These are phyloP conservation scores for Myathropa florea DNA, from an alignment of 2,888 invertebrate species.

Conservation along the genomic window DNA sequence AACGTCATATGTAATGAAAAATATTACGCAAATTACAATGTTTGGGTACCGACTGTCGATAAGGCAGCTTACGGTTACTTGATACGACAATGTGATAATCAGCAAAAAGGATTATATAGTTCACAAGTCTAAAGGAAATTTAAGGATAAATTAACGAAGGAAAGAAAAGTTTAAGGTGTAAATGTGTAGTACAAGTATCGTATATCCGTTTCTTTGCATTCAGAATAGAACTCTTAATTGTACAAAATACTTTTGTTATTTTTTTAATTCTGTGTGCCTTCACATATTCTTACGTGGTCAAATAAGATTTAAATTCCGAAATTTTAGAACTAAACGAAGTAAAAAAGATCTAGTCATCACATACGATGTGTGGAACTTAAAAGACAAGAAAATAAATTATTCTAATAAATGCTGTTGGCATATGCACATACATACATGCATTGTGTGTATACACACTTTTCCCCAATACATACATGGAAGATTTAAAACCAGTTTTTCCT, in stretches of 20 bases:
- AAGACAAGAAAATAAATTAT: not conserved
- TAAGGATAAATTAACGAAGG: not conserved
- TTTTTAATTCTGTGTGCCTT: too few relatives aligned
- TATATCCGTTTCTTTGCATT: not conserved
- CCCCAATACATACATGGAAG: not conserved
- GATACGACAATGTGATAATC: not conserved
- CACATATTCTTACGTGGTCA: too few relatives aligned
- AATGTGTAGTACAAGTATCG: slow-evolving; percentile 1
- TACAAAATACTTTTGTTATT: too few relatives aligned
- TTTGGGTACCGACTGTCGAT: slow-evolving; percentile 24
- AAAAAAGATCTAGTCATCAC: not conserved
- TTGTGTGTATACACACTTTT: not conserved
- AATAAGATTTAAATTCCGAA: not conserved
- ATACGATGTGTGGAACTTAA: slow-evolving; percentile 26
- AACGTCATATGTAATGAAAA: not conserved
- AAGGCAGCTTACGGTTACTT: slow-evolving; percentile 43
- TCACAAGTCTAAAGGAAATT: not conserved
- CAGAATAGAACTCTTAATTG: not conserved
- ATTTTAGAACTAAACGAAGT: not conserved
- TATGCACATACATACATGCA: not conserved
- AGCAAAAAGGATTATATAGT: slow-evolving; percentile 10
- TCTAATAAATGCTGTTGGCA: not conserved
- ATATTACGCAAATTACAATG: not conserved
- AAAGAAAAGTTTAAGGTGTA: slow-evolving; percentile 3
- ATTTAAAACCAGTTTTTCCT: slow-evolving; percentile 47